A percentile compares a stretch with the other conserved stretches of the same genome.
Evolutionary conservation across 2,797 vertebrate genomes (phyloP).

Genomic region (Hydrolagus colliei): DNA sequence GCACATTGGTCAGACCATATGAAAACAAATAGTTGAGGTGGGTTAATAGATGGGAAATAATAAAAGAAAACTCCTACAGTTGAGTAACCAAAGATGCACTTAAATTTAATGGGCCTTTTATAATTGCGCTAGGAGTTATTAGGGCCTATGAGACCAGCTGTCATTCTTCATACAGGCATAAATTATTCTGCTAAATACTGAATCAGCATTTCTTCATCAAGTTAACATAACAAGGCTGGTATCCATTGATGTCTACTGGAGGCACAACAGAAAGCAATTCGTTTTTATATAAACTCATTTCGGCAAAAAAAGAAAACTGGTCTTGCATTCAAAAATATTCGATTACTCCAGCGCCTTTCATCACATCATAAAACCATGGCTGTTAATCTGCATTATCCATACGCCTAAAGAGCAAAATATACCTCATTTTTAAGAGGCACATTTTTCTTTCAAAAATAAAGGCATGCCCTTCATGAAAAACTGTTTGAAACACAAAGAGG

Average conservation of each 20-base stretch:
- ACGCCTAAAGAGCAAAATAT: too few relatives aligned
- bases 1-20: neutral
- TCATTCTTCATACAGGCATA: neutral
- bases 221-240: neutral
- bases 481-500: neutral
- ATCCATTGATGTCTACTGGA: neutral
- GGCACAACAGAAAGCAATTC: neutral
- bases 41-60: constrained; percentile 26
- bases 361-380: too few relatives aligned
- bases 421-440: too few relatives aligned
- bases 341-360: neutral
- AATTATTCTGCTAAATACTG: constrained; percentile 23
- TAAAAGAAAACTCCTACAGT: constrained; percentile 22
- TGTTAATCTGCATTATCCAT: too few relatives aligned
- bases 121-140: constrained; percentile 23
- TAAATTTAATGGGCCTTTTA: constrained; percentile 31
- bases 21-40: neutral
- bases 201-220: constrained; percentile 6
- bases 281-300: neutral
- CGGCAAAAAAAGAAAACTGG: too few relatives aligned
- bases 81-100: constrained; percentile 30
- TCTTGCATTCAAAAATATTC: neutral
- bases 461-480: too few relatives aligned
- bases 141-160: constrained; percentile 17
- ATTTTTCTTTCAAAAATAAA: too few relatives aligned